Percentiles rank a stretch among this genome's conserved stretches.
Evolutionary conservation across 2,888 invertebrate genomes (phyloP).

Genomic region (Orthosia cruda): DNA sequence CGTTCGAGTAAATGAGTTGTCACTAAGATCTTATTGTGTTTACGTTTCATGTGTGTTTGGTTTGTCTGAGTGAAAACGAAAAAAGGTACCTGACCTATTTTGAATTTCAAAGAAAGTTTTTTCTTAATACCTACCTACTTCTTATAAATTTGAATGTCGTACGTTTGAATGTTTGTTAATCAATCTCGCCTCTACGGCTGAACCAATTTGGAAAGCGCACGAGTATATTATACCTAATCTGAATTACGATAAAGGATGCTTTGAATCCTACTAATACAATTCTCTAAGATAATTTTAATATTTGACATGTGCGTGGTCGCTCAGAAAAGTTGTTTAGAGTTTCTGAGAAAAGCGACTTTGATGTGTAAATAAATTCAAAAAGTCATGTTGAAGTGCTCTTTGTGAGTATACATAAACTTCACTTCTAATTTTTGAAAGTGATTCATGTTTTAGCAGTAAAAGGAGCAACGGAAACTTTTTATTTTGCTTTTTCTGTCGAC

Average conservation of each 20-base stretch:
- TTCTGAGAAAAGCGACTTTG: background rate
- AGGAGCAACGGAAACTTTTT: background rate
- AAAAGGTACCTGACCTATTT: background rate
- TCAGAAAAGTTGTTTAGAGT: no score
- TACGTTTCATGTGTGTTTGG: conserved; percentile 22
- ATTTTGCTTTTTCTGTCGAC: no score
- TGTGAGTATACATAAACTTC: background rate
- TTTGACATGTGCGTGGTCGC: no score
- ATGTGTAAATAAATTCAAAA: background rate
- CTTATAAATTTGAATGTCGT: no score
- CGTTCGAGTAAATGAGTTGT: conserved; percentile 56
- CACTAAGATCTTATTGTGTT: conserved; percentile 37
- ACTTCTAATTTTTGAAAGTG: background rate
- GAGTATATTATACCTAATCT: no score
- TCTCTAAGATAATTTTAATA: no score
- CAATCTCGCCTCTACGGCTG: no score
- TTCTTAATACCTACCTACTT: background rate
- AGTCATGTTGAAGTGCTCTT: background rate
- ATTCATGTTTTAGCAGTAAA: background rate
- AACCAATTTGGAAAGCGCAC: no score
- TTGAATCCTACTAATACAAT: no score
- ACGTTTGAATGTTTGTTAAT: no score
- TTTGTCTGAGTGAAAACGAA: background rate
- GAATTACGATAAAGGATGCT: no score
- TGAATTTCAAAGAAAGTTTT: background rate